Conservation (phyloP, 2,113 vertebrate species). For the Noturus placidus region DNA sequence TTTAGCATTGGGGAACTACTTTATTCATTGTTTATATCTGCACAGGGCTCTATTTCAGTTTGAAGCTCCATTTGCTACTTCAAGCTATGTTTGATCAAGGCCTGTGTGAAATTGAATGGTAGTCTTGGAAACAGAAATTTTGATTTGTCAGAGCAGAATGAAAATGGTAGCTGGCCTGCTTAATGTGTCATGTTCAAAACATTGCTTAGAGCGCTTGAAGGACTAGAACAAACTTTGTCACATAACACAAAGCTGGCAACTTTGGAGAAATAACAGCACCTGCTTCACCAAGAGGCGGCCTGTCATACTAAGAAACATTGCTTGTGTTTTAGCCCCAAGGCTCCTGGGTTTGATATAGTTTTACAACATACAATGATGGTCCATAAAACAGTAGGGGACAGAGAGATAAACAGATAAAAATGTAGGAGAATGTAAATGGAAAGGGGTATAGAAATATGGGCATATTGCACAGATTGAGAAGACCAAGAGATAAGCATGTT, state of each 20-base stretch:
- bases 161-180: constrained; percentile 5
- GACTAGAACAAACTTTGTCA: constrained; percentile 1
- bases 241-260: constrained; percentile 6
- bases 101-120: constrained; percentile 5
- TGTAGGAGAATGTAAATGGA: neutral
- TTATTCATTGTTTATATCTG: constrained; percentile 5
- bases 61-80: constrained; percentile 20
- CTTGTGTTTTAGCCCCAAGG: neutral
- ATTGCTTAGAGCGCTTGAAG: neutral
- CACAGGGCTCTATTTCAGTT: constrained; percentile 5
- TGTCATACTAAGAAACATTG: constrained; percentile 11
- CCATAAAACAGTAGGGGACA: neutral
- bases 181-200: constrained; percentile 26
- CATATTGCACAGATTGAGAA: neutral
- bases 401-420: neutral
- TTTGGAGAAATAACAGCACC: constrained; percentile 34
- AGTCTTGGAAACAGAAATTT: constrained; percentile 40
- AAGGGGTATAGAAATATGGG: neutral
- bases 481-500: constrained; percentile 1
- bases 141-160: constrained; percentile 5
- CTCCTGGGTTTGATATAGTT: constrained; percentile 2
- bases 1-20: neutral
- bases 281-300: neutral
- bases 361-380: neutral
- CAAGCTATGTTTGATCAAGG: constrained; percentile 11